Evolutionary conservation across 2,113 vertebrate species (phyloP), one percentile per base, ranked within the genome.

Genomic region (Oxygymnocypris stewartii): DNA sequence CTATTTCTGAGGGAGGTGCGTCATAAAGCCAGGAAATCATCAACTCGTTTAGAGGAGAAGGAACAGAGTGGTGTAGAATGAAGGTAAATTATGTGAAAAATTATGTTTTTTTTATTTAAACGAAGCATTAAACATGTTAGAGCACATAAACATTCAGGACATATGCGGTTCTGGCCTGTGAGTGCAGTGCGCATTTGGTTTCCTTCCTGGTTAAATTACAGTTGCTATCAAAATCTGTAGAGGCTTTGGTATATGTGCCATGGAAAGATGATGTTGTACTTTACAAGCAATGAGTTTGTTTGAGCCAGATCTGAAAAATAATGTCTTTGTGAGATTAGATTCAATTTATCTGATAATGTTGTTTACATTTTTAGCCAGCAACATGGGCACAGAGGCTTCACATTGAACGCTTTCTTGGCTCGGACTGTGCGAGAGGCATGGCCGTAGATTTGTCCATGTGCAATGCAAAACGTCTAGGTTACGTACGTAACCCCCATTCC

Each of bases 311-410:
- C 28, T 40, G 69, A 84, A 84, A 84, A 84, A 57, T 74, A 31
- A 69, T 25, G 20, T 74, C 74, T 84, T 59, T 47, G 57, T 84
- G 74, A 69, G 74, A 59, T 84, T 69, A 84, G 69, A 69, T 49
- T 49, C n/a, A n/a, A 74, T 59, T 37, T 28, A 74, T 84, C 82
- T 74, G 65, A 84, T 84, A 84, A 84, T 73, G 82, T 59, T 74
- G 82, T 84, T 74, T 73, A 84, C 82, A 84, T 84, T 84, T 84
- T 74, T 51, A 7, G 69, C 65, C 35, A 74, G 28, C 47, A 74
- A 84, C n/a, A 74, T 74, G 82, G 51, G 47, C 23, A 59, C 82
- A 73, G 69, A 84, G 82, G 31, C 82, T 69, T 84, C 31, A 4
- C 31, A 74, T 25, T 74, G 35, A 57, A 25, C 3, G 31, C 49